These are phyloP conservation scores for Lophochroa leadbeateri DNA, from an alignment of 2,113 vertebrate genomes.

Conservation along the genomic window DNA sequence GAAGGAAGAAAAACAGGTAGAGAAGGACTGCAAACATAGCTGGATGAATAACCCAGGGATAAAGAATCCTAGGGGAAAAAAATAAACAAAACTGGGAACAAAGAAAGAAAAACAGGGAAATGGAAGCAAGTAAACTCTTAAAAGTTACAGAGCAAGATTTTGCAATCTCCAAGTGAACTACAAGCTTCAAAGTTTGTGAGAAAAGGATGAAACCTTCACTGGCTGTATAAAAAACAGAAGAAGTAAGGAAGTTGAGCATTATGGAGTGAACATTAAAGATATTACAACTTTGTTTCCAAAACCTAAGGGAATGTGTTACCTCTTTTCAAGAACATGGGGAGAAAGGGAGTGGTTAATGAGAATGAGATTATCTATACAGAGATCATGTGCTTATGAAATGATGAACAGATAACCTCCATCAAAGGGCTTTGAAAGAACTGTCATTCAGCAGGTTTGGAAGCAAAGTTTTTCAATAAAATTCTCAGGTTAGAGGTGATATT, in stretches of 20 bases:
- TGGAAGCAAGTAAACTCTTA: not conserved
- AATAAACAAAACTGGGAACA: not conserved
- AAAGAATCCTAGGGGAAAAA: not conserved
- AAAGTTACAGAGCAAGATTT: not conserved
- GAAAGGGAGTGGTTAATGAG: not conserved
- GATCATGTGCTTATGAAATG: not conserved
- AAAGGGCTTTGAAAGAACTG: not conserved
- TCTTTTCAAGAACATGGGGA: not conserved
- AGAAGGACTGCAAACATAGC: not conserved
- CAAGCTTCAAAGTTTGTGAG: not conserved
- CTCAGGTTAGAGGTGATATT: not conserved
- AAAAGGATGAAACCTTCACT: not conserved
- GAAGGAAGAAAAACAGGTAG: not conserved
- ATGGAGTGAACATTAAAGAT: not conserved
- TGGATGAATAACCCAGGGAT: not conserved
- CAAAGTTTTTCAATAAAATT: not conserved
- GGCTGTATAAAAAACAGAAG: not conserved
- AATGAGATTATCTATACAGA: not conserved
- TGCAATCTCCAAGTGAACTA: not conserved
- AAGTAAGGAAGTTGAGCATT: not conserved
- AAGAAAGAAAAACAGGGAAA: not conserved
- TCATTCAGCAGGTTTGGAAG: not conserved
- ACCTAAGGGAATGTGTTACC: not conserved
- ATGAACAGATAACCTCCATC: not conserved
- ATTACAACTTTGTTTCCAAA: not conserved